Evolutionary conservation across 2,113 vertebrate genomes (phyloP), one percentile per base, ranked within the genome.

Genomic region (Festucalex cinctus): DNA sequence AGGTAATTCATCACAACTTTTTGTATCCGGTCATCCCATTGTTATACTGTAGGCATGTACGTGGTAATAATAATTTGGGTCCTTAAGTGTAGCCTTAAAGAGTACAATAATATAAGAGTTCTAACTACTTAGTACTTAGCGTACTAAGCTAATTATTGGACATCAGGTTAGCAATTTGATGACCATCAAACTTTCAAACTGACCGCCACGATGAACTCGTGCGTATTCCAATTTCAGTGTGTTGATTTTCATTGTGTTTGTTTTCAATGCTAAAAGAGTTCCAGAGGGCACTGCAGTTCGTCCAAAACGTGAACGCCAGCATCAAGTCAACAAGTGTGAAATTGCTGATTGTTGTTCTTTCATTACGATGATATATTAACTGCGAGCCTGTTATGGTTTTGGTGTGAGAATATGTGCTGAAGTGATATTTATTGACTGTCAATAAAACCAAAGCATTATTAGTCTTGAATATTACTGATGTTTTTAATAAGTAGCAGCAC

Each of bases 361-460:
- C 28, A 0, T 6, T 12, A 41, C 36, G 56, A 67, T 71, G 75
- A 78, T 63, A 54, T 51, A 67, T 70, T 74, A 46, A 51, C 70
- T 60, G 16, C 54, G 36, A 20, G 53, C 58, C 70, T 14, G 19
- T 44, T 2, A 51, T 51, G 61, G 71, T 68, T 78, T 70, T 65
- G 59, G 46, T 68, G 63, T 75, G 80, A 85, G 82, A 71, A 44
- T 57, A 58, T 69, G 59, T 19, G 16, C 63, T 70, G 56, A 66
- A 79, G 75, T 48, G 43, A 68, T 66, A 68, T 58, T 62, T 81
- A 74, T 71, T 72, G 60, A 44, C 43, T 62, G 71, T 70, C 68
- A 62, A 48, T 70, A 66, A 78, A 70, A 73, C 46, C 24, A 26
- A 46, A 57, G 24, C 3, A 17, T 53, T 54, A 68, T 70, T 66